Percentiles rank a stretch among this genome's conserved stretches.
phyloP scores from a whole-genome alignment of 2,113 vertebrate species.

The Perccottus glenii region DNA sequence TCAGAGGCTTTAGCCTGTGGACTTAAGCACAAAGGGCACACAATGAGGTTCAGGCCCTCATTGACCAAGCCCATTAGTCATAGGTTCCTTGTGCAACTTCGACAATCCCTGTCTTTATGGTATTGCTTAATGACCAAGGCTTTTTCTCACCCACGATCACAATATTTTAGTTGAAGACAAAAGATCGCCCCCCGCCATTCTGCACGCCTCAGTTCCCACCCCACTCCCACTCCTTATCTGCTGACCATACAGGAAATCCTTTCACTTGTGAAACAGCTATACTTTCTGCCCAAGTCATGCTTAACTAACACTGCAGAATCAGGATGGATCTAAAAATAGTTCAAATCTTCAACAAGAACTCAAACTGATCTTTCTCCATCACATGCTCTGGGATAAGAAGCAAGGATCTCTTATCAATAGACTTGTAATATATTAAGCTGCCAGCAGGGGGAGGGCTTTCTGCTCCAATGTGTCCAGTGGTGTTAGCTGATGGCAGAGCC shows the following conservation, averaged over 20 bases:
- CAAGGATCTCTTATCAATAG: conserved; percentile 31
- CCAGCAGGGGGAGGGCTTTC: conserved; percentile 75
- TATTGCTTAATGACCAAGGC: conserved; percentile 68
- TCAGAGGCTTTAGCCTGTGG: conserved; percentile 82
- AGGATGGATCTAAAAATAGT: conserved; percentile 7
- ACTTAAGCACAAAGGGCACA: conserved; percentile 83
- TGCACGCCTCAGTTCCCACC: conserved; percentile 51
- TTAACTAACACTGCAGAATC: conserved; percentile 27
- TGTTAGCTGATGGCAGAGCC: conserved; percentile 35
- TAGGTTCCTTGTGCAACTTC: conserved; percentile 80
- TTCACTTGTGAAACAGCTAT: conserved; percentile 50
- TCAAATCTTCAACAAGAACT: neutral
- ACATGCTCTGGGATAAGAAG: conserved; percentile 22
- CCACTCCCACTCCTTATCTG: conserved; percentile 35
- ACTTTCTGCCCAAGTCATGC: conserved; percentile 53
- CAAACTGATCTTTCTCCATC: conserved; percentile 7
- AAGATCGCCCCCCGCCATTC: conserved; percentile 46
- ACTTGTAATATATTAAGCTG: conserved; percentile 12
- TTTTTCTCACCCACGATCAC: conserved; percentile 76
- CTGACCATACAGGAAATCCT: conserved; percentile 68
- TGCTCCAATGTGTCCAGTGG: conserved; percentile 44
- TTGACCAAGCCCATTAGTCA: conserved; percentile 87
- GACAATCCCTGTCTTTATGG: conserved; percentile 73
- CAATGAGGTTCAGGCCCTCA: conserved; percentile 79
- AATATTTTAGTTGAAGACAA: conserved; percentile 77